Base-by-base conservation (phyloP, 23 tunicate species). In the Clavelina lepadiformis region DNA sequence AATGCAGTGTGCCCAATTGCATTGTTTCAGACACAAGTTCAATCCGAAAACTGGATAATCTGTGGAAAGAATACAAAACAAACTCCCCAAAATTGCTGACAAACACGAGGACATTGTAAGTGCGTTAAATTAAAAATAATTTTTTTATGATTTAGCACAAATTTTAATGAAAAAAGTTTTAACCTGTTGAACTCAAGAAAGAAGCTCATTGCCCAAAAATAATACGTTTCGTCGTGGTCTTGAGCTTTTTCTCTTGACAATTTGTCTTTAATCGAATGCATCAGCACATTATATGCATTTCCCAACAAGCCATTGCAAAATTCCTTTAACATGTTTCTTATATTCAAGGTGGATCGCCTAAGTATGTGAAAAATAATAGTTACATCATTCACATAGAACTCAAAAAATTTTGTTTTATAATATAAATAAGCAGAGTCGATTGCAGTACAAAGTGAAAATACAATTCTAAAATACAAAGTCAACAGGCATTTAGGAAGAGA, bases 131-230 rank as follows among this genome's bases (percentile, higher is more conserved):
- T n/a, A n/a, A n/a, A n/a, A n/a, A n/a, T n/a, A n/a, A n/a, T n/a
- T n/a, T n/a, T n/a, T n/a, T n/a, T n/a, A n/a, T n/a, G n/a, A n/a
- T n/a, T n/a, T n/a, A n/a, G n/a, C n/a, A n/a, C 15, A 41, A 41
- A 41, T 8, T 41, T 11, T 11, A 44, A 15, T 15, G 15, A 15
- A 44, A 44, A 44, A 44, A 11, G 13, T 11, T 11, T 4, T 33
- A 15, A 51, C 97, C 97, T 75, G 74, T 89, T 89, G 33, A 89
- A 89, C 38, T 81, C 80, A 23, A 89, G 59, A 44, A 89, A 72
- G 63, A 89, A 89, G 56, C 97, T 81, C 97, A 89, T 89, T 1
- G 86, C 74, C 73, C 79, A 67, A 47, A 89, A 89, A 53, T 81
- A 89, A 59, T 76, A 89, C 0, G 97, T 75, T 58, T 89, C 97